Evolutionary conservation across 2,888 invertebrate genomes (phyloP).

Genomic region (Metellina segmentata): DNA sequence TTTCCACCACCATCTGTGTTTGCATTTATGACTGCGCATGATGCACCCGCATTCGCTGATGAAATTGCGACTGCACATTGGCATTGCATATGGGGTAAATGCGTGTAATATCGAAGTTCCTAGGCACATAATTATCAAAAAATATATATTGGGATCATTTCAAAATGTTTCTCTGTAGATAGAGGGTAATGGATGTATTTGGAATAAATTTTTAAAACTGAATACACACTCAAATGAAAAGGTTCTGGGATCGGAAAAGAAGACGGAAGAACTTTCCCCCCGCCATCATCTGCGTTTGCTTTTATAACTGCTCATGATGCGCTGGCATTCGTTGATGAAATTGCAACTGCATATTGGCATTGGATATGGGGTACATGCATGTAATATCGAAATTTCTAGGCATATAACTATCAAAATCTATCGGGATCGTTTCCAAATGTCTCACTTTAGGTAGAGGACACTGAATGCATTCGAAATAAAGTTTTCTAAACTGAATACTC

Average conservation of each 20-base stretch:
- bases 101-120: too few species aligned
- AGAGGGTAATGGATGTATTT: neutral
- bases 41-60: too few species aligned
- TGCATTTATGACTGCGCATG: too few species aligned
- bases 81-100: too few species aligned
- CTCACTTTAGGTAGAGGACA: neutral
- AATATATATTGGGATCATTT: neutral
- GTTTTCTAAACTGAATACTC: conserved; percentile 52
- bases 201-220: conserved; percentile 23
- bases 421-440: neutral
- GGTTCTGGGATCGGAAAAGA: neutral
- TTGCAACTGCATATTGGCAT: too few species aligned
- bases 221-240: conserved; percentile 44
- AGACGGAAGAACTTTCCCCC: neutral
- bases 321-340: too few species aligned
- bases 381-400: too few species aligned
- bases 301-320: too few species aligned
- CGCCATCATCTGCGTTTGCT: neutral
- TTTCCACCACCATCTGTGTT: neutral
- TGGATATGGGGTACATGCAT: too few species aligned
- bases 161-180: neutral
- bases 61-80: too few species aligned
- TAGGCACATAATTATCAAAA: too few species aligned
- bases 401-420: neutral
- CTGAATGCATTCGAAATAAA: neutral